Conservation (phyloP, 2,113 vertebrate species). For the Varanus komodoensis region DNA sequence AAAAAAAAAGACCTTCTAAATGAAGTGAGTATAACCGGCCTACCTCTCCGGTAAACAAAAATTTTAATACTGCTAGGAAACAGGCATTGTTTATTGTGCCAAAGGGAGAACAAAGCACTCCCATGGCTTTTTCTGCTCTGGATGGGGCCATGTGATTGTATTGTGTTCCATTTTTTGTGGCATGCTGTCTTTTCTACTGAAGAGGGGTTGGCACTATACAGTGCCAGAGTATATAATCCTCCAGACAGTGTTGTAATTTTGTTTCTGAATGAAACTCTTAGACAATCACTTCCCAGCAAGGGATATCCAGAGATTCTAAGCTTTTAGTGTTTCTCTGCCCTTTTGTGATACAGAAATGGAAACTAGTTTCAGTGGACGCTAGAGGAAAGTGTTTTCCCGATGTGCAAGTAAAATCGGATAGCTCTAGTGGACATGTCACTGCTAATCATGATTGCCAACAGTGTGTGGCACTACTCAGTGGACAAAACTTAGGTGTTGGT, state of each 20-base stretch:
- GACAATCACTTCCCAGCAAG: neutral
- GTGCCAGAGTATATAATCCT: slow-evolving; percentile 1
- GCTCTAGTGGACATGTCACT: neutral
- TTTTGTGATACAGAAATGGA: neutral
- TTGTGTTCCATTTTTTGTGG: slow-evolving; percentile 8
- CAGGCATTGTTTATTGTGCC: neutral
- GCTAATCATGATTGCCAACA: neutral
- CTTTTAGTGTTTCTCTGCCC: neutral
- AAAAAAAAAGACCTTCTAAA: neutral
- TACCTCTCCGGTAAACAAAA: neutral
- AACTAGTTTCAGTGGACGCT: neutral
- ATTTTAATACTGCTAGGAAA: slow-evolving; percentile 9
- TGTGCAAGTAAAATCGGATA: neutral
- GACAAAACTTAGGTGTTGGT: neutral
- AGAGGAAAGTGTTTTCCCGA: neutral
- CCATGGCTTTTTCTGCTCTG: neutral
- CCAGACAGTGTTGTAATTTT: slow-evolving; percentile 8
- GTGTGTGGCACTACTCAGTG: neutral
- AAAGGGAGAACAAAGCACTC: neutral
- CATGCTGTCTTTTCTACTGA: slow-evolving; percentile 5
- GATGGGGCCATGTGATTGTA: neutral
- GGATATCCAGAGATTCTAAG: neutral
- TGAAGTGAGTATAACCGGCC: neutral
- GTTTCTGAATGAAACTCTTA: slow-evolving; percentile 14
- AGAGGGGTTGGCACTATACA: neutral